Percentiles rank a stretch among this genome's conserved stretches.
Evolutionary conservation across 2,113 vertebrate genomes (phyloP).

Genomic region (Monarcha castaneiventris): DNA sequence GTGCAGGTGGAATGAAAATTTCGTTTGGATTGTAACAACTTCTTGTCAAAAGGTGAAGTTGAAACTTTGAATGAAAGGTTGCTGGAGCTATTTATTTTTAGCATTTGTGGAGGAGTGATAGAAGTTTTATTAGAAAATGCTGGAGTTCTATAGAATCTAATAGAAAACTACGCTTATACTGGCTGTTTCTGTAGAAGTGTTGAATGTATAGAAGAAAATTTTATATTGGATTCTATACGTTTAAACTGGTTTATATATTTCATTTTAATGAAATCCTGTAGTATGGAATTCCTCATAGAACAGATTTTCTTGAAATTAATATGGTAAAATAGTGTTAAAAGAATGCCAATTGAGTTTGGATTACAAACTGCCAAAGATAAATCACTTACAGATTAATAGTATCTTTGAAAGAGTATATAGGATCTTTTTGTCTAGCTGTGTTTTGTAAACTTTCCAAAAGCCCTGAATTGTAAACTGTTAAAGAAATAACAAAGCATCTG

Average conservation of each 20-base stretch:
- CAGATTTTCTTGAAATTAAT: not conserved
- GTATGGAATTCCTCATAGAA: not conserved
- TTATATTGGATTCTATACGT: not conserved
- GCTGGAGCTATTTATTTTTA: not conserved
- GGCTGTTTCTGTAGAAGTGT: not conserved
- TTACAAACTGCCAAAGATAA: not conserved
- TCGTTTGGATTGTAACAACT: not conserved
- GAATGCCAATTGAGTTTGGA: slow-evolving; percentile 27
- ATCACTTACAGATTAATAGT: not conserved
- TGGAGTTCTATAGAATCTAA: not conserved
- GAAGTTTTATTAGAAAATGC: not conserved
- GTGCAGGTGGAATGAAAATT: not conserved
- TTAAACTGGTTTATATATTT: not conserved
- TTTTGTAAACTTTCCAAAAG: not conserved
- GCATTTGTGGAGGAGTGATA: not conserved
- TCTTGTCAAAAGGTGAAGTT: not conserved
- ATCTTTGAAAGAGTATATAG: not conserved
- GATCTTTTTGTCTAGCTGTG: not conserved
- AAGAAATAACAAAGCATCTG: not conserved
- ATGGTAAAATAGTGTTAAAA: slow-evolving; percentile 3
- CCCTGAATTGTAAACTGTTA: not conserved
- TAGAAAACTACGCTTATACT: not conserved
- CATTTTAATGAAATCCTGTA: not conserved
- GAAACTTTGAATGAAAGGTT: not conserved
- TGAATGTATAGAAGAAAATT: not conserved